A percentile compares a stretch with the other conserved stretches of the same genome.
Conservation (phyloP, 23 tunicate species). For the Trididemnum clinides region DNA sequence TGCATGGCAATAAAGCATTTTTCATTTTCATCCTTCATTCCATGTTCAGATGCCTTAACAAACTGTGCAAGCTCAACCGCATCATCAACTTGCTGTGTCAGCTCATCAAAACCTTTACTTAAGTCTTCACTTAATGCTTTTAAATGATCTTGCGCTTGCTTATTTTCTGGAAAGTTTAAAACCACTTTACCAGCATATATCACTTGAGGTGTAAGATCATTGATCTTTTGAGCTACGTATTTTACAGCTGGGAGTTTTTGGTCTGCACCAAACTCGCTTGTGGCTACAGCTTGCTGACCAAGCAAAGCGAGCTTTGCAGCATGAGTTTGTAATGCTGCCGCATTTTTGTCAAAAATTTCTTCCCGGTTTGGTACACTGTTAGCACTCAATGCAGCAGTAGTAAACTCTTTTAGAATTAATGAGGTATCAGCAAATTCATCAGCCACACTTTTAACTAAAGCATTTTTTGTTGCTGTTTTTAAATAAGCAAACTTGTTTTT, state of each 20-base stretch:
- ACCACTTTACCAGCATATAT: constrained; percentile 96
- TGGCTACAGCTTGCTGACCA: constrained; percentile 83
- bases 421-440: constrained; percentile 96
- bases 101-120: constrained; percentile 73
- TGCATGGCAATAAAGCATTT: constrained; percentile 60
- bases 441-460: constrained; percentile 74
- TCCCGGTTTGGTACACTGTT: constrained; percentile 69
- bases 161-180: constrained; percentile 77
- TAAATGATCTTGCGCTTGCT: constrained; percentile 87
- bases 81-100: constrained; percentile 91
- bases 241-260: constrained; percentile 73
- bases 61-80: constrained; percentile 77
- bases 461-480: constrained; percentile 67
- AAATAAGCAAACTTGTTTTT: constrained; percentile 52
- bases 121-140: constrained; percentile 81
- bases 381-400: constrained; percentile 70
- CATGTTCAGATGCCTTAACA: constrained; percentile 70
- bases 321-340: constrained; percentile 53
- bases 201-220: constrained; percentile 91
- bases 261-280: constrained; percentile 63
- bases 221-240: constrained; percentile 43
- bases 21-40: constrained; percentile 69
- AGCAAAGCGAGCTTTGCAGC: constrained; percentile 58
- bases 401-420: constrained; percentile 71
- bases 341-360: constrained; percentile 69